Evolutionary conservation across 2,113 vertebrate genomes (phyloP).

Genomic region (Myotis davidii): DNA sequence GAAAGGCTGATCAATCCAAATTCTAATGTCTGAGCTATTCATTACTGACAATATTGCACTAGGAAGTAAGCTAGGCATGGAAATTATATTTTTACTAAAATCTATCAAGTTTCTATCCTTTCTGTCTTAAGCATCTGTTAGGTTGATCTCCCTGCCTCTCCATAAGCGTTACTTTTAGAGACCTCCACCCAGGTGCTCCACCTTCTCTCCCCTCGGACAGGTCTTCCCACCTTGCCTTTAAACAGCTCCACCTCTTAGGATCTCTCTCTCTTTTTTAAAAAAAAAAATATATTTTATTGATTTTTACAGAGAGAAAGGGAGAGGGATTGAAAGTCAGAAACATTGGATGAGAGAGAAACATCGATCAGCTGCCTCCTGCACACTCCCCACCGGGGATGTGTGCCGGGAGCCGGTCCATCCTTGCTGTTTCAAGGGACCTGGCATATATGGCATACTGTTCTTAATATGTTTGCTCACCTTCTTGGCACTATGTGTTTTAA

Average conservation of each 20-base stretch:
- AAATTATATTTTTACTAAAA: neutral
- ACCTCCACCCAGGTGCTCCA: neutral
- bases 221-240: neutral
- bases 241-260: neutral
- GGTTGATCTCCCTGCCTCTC: neutral
- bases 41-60: neutral
- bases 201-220: neutral
- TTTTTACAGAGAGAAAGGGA: no score
- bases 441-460: no score
- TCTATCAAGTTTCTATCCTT: neutral
- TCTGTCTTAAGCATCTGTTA: neutral
- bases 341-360: no score
- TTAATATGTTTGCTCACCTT: no score
- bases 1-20: neutral
- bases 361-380: no score
- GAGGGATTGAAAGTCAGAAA: no score
- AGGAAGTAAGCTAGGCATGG: neutral
- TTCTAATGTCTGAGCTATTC: neutral
- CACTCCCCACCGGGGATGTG: no score
- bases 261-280: neutral
- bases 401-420: no score
- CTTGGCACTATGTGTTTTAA: no score
- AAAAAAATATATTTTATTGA: no score
- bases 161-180: fast-evolving
- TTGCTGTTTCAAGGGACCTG: no score